A percentile compares a stretch with the other conserved stretches of the same genome.
Evolutionary conservation across 2,113 vertebrate genomes (phyloP).

Genomic region (Nothobranchius furzeri): DNA sequence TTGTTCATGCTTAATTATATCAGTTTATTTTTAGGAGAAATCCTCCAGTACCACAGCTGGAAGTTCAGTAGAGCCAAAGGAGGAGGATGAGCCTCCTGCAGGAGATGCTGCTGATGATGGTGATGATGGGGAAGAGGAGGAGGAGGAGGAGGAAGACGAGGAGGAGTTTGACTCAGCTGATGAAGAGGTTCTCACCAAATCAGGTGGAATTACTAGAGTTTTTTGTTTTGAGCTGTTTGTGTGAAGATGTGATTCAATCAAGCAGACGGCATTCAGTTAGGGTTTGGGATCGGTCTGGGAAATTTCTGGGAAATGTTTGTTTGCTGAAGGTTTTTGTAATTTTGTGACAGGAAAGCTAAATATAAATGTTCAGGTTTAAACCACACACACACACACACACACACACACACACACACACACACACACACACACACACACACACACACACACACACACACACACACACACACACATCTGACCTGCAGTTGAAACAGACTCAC

Average conservation of each 20-base stretch:
- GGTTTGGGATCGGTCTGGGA: no score
- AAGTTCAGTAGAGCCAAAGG: conserved; percentile 5
- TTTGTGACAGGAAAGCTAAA: no score
- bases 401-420: no score
- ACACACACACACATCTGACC: no score
- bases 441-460: no score
- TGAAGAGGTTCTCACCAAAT: conserved; percentile 87
- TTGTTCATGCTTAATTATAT: not conserved
- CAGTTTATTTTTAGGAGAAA: conserved; percentile 78
- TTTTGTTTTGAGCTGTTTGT: not conserved
- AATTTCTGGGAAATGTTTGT: no score
- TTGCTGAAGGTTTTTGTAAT: no score
- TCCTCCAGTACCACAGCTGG: conserved; percentile 29
- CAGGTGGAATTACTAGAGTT: conserved; percentile 76
- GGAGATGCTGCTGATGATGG: conserved; percentile 23
- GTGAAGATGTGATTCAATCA: not conserved
- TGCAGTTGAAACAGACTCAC: no score
- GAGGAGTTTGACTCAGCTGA: conserved; percentile 86
- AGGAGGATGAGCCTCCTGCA: conserved; percentile 35
- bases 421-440: no score
- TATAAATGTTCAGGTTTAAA: no score
- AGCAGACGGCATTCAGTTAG: not conserved
- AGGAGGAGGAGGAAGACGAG: conserved; percentile 67
- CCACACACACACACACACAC: no score
- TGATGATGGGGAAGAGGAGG: conserved; percentile 59